Evolutionary conservation across 2,888 invertebrate species (phyloP).

Genomic region (Zeuzera pyrina): DNA sequence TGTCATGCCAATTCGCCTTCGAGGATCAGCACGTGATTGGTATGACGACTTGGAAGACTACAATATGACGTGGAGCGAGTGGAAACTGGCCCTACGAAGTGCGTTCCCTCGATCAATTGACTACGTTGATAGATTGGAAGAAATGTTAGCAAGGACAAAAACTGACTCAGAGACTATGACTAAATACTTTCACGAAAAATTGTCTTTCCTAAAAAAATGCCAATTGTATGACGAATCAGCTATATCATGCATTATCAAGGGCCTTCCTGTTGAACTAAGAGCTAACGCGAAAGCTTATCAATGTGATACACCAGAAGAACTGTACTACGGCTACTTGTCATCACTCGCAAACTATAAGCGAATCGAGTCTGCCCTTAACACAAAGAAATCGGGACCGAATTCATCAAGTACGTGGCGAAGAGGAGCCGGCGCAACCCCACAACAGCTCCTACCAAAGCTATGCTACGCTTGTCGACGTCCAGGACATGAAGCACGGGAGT

Average conservation of each 20-base stretch:
- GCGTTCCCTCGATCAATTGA: conserved; percentile 22
- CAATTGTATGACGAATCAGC: conserved; percentile 15
- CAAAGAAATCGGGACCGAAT: conserved; percentile 4
- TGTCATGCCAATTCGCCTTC: conserved; percentile 18
- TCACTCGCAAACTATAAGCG: conserved; percentile 15
- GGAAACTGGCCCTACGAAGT: conserved; percentile 17
- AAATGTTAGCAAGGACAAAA: conserved; percentile 21
- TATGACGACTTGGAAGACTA: conserved; percentile 21
- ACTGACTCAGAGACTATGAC: conserved; percentile 22
- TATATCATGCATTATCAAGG: conserved; percentile 17
- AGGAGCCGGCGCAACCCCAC: not conserved
- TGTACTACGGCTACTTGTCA: conserved; percentile 18
- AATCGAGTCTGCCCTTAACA: conserved; percentile 3
- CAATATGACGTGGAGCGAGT: conserved; percentile 20
- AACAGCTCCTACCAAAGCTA: conserved; percentile 2
- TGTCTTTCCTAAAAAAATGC: conserved; percentile 20
- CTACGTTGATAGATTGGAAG: conserved; percentile 22
- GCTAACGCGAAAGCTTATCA: conserved; percentile 19
- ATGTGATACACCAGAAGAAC: conserved; percentile 16
- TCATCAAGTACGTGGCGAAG: conserved; percentile 13
- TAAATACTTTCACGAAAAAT: conserved; percentile 23
- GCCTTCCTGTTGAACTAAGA: conserved; percentile 14
- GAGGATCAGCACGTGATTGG: conserved; percentile 20
- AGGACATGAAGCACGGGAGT: conserved; percentile 14
- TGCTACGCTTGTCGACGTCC: conserved; percentile 13